Percentiles rank a stretch among this genome's conserved stretches.
Evolutionary conservation across 2,888 invertebrate species (phyloP).

Genomic region (Choreutis nemorana): DNA sequence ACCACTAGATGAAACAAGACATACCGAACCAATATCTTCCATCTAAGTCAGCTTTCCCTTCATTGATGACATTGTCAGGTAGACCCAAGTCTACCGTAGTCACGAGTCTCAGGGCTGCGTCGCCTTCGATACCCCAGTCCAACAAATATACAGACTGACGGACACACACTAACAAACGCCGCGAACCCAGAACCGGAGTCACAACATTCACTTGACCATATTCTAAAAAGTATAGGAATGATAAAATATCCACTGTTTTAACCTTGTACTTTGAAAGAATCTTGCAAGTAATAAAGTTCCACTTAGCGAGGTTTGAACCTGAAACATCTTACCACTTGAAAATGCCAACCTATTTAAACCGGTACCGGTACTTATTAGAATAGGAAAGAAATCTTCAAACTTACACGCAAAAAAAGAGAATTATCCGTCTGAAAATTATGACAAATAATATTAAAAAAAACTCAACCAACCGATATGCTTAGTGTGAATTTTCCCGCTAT

Average conservation of each 20-base stretch:
- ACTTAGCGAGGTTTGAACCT: too few relatives aligned
- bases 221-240: too few relatives aligned
- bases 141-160: constrained; percentile 46
- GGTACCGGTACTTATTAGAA: too few relatives aligned
- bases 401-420: background rate
- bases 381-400: background rate
- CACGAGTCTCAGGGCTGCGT: constrained; percentile 32
- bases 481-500: constrained; percentile 29
- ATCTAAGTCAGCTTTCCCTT: constrained; percentile 70
- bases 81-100: constrained; percentile 31
- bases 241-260: too few relatives aligned
- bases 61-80: constrained; percentile 67
- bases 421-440: background rate
- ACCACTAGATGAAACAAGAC: too few relatives aligned
- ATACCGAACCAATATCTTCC: constrained; percentile 73
- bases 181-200: constrained; percentile 37
- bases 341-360: too few relatives aligned
- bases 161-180: constrained; percentile 46
- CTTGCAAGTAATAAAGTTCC: too few relatives aligned
- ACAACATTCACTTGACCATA: constrained; percentile 61
- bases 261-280: too few relatives aligned
- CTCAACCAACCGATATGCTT: constrained; percentile 41
- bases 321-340: too few relatives aligned
- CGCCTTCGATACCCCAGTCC: constrained; percentile 49
- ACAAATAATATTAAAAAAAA: background rate